Conservation (phyloP, 2,113 vertebrate genomes). For the Charadrius vociferus region DNA sequence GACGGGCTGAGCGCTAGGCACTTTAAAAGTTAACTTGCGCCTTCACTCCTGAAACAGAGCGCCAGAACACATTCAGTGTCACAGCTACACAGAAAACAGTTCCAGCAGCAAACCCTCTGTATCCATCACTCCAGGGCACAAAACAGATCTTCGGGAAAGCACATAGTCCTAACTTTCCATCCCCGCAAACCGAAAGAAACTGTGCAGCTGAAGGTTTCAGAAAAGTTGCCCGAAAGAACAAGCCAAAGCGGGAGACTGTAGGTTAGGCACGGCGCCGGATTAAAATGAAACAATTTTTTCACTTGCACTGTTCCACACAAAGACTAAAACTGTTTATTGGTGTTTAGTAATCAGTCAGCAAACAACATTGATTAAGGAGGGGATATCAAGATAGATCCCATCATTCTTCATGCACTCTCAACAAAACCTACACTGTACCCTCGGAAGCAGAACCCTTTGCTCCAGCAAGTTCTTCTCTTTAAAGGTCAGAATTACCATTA, state of each 20-base stretch:
- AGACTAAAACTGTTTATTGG: background rate
- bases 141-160: background rate
- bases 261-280: fast-evolving
- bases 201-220: background rate
- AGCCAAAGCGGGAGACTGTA: background rate
- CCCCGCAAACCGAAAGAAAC: background rate
- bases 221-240: background rate
- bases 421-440: background rate
- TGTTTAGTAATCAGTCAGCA: background rate
- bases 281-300: background rate
- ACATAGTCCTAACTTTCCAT: fast-evolving
- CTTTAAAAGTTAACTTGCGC: background rate
- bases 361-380: background rate
- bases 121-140: background rate
- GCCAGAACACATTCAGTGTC: background rate
- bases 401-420: background rate
- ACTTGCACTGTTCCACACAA: background rate
- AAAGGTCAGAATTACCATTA: background rate
- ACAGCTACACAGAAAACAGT: background rate
- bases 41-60: background rate
- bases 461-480: background rate
- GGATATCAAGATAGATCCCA: background rate
- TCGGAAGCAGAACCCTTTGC: background rate
- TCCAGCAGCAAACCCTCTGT: background rate
- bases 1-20: background rate